phyloP scores from a whole-genome alignment of 2,113 vertebrate species.

The Callipepla californica region DNA sequence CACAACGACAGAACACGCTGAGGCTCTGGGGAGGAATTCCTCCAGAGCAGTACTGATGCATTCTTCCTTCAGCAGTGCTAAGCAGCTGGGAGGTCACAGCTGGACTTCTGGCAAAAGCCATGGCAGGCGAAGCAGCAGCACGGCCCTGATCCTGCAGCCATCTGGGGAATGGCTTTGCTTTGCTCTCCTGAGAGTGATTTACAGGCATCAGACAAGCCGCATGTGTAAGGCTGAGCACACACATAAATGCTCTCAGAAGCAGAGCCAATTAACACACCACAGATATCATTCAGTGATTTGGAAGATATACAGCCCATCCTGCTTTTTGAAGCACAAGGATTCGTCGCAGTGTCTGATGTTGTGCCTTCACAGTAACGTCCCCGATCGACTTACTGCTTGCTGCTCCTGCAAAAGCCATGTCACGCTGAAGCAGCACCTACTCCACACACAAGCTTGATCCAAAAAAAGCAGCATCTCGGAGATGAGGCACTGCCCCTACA shows the following conservation, averaged over 20 bases:
- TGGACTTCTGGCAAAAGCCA: conserved; percentile 1
- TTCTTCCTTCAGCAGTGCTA: background rate
- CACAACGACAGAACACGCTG: background rate
- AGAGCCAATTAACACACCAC: conserved; percentile 59
- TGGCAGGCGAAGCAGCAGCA: background rate
- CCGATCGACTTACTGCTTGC: background rate
- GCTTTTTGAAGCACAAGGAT: conserved; percentile 40
- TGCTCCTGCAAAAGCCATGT: background rate
- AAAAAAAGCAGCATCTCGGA: conserved; percentile 32
- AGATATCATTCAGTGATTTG: conserved; percentile 41
- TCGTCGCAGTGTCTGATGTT: background rate
- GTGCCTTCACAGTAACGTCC: background rate
- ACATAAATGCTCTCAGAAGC: conserved; percentile 51
- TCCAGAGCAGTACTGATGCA: rapidly evolving
- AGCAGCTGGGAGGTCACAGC: background rate
- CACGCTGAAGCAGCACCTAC: background rate
- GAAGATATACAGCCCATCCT: conserved; percentile 25
- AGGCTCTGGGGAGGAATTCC: background rate
- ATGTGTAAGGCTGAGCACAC: conserved; percentile 48
- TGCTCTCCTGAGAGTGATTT: conserved; percentile 30
- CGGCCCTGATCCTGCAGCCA: background rate
- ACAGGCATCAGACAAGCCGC: conserved; percentile 60
- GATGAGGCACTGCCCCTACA: rapidly evolving
- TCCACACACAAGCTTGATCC: background rate
- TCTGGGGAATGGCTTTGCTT: conserved; percentile 26